Base-by-base conservation (phyloP, 1,140 invertebrate species). In the Dryas iulia region DNA sequence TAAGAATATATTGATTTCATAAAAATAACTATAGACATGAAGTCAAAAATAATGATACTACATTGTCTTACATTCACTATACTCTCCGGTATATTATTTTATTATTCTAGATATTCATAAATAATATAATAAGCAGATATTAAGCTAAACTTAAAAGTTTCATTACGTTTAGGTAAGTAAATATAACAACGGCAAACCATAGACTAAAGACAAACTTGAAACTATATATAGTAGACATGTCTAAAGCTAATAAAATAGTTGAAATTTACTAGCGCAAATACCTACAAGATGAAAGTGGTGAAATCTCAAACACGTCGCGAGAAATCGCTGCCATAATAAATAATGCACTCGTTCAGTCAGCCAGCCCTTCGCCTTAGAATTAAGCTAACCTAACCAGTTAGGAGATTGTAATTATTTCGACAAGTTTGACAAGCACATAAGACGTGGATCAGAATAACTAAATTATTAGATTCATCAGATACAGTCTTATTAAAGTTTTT, bases 311-410 rank as follows among this genome's bases (percentile, higher is more conserved):
- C 76, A 69, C 71, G 70, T 81, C 70, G 66, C 79, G 79, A 86
- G 87, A 89, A 87, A 89, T 87, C 85, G 81, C 73, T 71, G 69
- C 76, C 66, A 76, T 80, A 85, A 88, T 86, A 89, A 86, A 89
- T 89, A 89, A 86, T 87, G 81, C 84, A 87, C 84, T 82, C 86
- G 81, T 84, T 87, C 77, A 69, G 72, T 74, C 70, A 64, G 74
- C 68, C 70, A 79, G 87, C 84, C 87, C 87, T 89, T 82, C 76
- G 66, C 61, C 71, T 60, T 31, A 26, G 35, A n/a, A 24, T 78
- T 67, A 71, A 79, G 79, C 81, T 69, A 57, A 70, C 66, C 66
- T 60, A 33, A 81, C 72, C 59, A 54, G 76, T 78, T 80, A 81
- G 65, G 65, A 47, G 39, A 78, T 31, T 33, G 33, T 64, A 57